Evolutionary conservation across 2,797 vertebrate species (phyloP).

Genomic region (Linurgus olivaceus): DNA sequence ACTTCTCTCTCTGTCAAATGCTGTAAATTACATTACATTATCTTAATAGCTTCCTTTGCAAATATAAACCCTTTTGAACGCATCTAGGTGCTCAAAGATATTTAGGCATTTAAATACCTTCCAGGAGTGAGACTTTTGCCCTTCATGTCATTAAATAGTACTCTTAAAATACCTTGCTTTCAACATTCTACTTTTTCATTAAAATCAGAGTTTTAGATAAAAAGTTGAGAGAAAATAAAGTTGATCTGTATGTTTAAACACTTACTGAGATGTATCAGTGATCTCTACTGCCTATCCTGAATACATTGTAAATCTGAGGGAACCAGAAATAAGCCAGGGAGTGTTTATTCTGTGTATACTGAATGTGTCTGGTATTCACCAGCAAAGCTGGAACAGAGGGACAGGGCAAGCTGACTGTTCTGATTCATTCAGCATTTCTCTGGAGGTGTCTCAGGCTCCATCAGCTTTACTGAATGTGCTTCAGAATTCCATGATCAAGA

Average conservation of each 20-base stretch:
- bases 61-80: not conserved
- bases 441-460: not conserved
- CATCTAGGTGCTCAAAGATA: not conserved
- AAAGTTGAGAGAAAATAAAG: not conserved
- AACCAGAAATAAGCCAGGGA: not conserved
- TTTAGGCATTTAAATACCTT: not conserved
- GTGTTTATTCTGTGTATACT: not conserved
- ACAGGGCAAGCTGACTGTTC: not conserved
- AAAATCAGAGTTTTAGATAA: not conserved
- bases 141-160: not conserved
- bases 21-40: not conserved
- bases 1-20: not conserved
- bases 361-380: not conserved
- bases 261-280: not conserved
- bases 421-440: not conserved
- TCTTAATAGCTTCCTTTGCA: not conserved
- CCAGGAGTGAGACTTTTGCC: not conserved
- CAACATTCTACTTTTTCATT: not conserved
- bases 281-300: not conserved
- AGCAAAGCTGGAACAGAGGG: not conserved
- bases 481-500: not conserved
- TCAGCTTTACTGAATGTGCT: not conserved
- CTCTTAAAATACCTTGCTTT: not conserved
- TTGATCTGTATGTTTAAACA: not conserved
- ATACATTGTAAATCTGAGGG: not conserved